Percentiles rank a stretch among this genome's conserved stretches.
These are phyloP conservation scores for Bos javanicus DNA, from an alignment of 2,113 vertebrate genomes.

Conservation along the genomic window DNA sequence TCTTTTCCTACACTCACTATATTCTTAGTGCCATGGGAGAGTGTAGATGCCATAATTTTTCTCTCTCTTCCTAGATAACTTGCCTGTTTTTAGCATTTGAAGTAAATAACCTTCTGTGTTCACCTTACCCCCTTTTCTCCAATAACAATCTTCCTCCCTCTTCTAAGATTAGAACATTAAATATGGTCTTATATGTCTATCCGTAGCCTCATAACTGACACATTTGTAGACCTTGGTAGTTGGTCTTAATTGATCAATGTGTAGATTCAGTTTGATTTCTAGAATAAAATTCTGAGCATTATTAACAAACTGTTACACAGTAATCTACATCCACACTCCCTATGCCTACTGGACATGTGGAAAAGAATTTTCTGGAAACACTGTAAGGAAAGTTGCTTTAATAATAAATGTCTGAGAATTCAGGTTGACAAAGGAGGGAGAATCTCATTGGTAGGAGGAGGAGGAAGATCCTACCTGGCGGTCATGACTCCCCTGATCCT, in stretches of 20 bases:
- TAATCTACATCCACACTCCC: neutral
- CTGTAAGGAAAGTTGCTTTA: neutral
- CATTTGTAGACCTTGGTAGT: neutral
- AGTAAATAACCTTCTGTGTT: neutral
- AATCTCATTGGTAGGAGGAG: neutral
- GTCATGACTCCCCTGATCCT: neutral
- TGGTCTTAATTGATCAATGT: neutral
- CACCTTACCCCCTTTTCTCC: neutral
- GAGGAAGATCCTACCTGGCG: neutral
- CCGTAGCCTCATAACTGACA: neutral
- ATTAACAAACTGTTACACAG: neutral
- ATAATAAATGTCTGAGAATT: neutral
- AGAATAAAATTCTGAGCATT: neutral
- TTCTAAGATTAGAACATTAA: neutral
- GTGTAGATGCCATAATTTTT: neutral
- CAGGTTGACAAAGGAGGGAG: neutral
- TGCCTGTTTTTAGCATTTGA: neutral
- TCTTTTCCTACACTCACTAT: accelerated
- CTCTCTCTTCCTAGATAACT: neutral
- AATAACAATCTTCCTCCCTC: neutral
- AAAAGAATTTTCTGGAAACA: neutral
- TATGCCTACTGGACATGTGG: neutral
- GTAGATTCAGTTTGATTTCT: neutral
- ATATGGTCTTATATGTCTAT: neutral
- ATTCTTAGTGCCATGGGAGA: neutral